These are phyloP conservation scores for Toxotes lorentzi DNA, from an alignment of 2,797 vertebrate species.

Conservation along the genomic window DNA sequence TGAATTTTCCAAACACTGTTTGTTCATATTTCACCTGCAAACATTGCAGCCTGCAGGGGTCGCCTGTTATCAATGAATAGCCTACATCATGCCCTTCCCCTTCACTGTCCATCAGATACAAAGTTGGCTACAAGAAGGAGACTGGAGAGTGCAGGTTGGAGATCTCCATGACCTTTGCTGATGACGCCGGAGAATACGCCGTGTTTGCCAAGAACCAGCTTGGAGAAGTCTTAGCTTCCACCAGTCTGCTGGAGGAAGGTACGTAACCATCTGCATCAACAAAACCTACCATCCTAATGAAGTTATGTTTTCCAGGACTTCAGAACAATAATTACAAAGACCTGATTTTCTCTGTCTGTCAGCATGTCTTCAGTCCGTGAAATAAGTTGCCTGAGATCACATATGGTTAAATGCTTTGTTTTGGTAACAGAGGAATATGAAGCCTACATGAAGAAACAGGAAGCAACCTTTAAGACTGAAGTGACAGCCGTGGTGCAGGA, in stretches of 20 bases:
- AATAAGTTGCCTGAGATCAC: not conserved
- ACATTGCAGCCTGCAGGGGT: not conserved
- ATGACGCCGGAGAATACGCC: conserved; percentile 97
- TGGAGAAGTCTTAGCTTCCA: conserved; percentile 92
- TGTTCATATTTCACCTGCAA: not conserved
- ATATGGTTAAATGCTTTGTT: not conserved
- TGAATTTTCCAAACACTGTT: not conserved
- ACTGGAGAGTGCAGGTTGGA: conserved; percentile 94
- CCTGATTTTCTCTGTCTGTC: not conserved
- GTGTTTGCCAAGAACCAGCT: conserved; percentile 91
- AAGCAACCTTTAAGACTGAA: conserved; percentile 88
- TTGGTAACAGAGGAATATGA: conserved; percentile 91
- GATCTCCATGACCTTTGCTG: conserved; percentile 99
- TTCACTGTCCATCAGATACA: conserved; percentile 81
- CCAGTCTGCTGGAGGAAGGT: conserved; percentile 95
- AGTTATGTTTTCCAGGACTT: not conserved
- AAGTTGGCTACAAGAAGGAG: conserved; percentile 88
- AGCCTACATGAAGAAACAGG: conserved; percentile 90
- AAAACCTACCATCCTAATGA: not conserved
- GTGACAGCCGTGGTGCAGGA: conserved; percentile 86
- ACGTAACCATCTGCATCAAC: not conserved
- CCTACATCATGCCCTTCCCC: not conserved
- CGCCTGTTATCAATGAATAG: not conserved
- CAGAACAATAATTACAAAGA: not conserved
- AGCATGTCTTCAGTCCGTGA: not conserved